A percentile compares a stretch with the other conserved stretches of the same genome.
These are phyloP conservation scores for Engraulis encrasicolus DNA, from an alignment of 2,113 vertebrate species.

Conservation along the genomic window DNA sequence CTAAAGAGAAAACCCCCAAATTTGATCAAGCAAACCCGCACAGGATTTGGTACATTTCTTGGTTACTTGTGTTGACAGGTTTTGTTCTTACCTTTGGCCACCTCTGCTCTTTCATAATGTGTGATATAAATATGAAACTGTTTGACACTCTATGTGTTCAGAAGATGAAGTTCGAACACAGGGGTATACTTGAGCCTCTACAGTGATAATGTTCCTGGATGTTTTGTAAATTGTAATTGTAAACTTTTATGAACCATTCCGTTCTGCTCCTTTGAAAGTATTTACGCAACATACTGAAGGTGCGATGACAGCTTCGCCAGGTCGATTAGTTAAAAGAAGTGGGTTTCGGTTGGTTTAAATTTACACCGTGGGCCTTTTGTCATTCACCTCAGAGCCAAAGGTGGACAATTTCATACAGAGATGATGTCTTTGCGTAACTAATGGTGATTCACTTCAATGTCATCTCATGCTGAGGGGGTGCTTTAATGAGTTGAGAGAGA, in stretches of 20 bases:
- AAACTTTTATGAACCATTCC: neutral
- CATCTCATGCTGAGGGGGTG: neutral
- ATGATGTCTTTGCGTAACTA: neutral
- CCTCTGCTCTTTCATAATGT: no score
- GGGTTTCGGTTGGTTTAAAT: neutral
- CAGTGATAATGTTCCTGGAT: no score
- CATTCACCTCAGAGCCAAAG: neutral
- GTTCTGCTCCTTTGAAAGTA: neutral
- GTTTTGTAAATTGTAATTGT: neutral
- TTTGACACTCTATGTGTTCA: no score
- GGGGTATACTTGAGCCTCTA: no score
- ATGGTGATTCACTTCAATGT: slow-evolving; percentile 3
- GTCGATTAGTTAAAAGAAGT: neutral
- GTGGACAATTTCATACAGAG: neutral
- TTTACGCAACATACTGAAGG: neutral
- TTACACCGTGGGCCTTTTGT: neutral
- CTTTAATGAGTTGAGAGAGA: neutral
- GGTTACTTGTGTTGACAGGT: no score
- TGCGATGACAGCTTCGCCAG: neutral
- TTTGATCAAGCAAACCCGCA: no score
- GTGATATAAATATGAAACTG: no score
- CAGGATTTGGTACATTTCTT: no score
- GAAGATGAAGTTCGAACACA: neutral
- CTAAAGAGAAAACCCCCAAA: no score
- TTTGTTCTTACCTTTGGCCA: no score